Conservation (phyloP, 1,140 invertebrate genomes). For the Drosophila hydei region DNA sequence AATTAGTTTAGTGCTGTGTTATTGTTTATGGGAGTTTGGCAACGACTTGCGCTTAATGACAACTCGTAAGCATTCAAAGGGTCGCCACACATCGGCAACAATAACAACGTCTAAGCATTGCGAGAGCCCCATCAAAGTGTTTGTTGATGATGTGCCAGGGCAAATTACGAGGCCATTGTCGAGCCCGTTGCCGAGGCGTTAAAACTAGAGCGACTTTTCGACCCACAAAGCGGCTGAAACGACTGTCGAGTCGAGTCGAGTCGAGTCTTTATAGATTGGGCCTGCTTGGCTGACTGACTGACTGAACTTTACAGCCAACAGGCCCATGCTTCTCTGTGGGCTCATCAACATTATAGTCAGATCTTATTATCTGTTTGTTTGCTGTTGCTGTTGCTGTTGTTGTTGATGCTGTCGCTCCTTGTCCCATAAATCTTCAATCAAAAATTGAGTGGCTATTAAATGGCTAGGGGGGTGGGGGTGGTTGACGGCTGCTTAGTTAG, state of each 20-base stretch:
- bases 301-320: slow-evolving; percentile 49
- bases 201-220: slow-evolving; percentile 72
- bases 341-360: slow-evolving; percentile 29
- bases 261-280: slow-evolving; percentile 18
- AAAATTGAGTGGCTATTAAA: slow-evolving; percentile 66
- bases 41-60: slow-evolving; percentile 47
- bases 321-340: neutral
- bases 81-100: slow-evolving; percentile 41
- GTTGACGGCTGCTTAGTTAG: neutral
- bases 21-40: slow-evolving; percentile 46
- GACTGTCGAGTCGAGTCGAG: slow-evolving; percentile 1
- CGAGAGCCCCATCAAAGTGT: slow-evolving; percentile 33
- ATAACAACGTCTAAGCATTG: slow-evolving; percentile 21
- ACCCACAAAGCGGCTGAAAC: slow-evolving; percentile 8
- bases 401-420: slow-evolving; percentile 19
- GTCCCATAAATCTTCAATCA: slow-evolving; percentile 69
- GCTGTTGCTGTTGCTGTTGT: neutral
- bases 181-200: slow-evolving; percentile 53
- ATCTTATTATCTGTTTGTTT: slow-evolving; percentile 23
- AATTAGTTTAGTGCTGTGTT: slow-evolving; percentile 21
- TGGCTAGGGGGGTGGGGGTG: neutral
- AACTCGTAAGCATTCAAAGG: slow-evolving; percentile 45
- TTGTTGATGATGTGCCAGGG: slow-evolving; percentile 68
- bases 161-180: slow-evolving; percentile 53
- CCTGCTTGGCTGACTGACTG: neutral